Base-by-base conservation (phyloP, 1,140 invertebrate genomes). In the Hermetia illucens region DNA sequence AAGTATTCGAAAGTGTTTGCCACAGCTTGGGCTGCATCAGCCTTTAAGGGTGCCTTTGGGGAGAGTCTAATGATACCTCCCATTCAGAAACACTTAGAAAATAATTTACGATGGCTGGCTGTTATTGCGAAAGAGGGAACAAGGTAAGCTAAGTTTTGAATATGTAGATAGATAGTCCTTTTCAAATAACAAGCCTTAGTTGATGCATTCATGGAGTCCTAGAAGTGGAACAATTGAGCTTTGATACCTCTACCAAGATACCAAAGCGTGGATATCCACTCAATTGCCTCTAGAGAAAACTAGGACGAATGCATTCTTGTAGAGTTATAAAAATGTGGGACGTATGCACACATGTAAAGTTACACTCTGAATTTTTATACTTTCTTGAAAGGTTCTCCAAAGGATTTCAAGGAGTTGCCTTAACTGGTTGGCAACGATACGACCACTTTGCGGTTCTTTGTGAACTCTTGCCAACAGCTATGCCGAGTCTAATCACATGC, bases 401-500 rank as follows among this genome's bases (percentile, higher is more conserved):
- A 22, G 72, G 74, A 41, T 68, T 82, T 41, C 52, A 67, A 3
- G 78, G 79, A 8, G 66, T 80, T 15, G 76, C 74, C 10, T 54
- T 86, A 4, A 86, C 82, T 12, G 82, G 82, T 1, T 86, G 82
- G 82, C 82, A 82, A 16, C 70, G 82, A 44, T 79, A 70, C 53
- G 89, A 93, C 60, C 93, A 98, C 58, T 88, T 90, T 66, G 86
- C 88, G 3, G 76, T 85, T 0, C 68, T 96, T 12, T 94, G 89
- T 58, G 94, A 98, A 64, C 61, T 95, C 5, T 60, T 98, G n/a
- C 83, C 85, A 1, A 70, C 74, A 1, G 74, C 78, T 3, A 61
- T 97, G 38, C 93, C 93, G 5, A 82, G 78, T 36, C 51, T 86
- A 21, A 69, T 71, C 25, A 48, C 78, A 2, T 75, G 70, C 41